These are phyloP conservation scores for Heterochromis multidens DNA, from an alignment of 2,113 vertebrate species.

Conservation along the genomic window DNA sequence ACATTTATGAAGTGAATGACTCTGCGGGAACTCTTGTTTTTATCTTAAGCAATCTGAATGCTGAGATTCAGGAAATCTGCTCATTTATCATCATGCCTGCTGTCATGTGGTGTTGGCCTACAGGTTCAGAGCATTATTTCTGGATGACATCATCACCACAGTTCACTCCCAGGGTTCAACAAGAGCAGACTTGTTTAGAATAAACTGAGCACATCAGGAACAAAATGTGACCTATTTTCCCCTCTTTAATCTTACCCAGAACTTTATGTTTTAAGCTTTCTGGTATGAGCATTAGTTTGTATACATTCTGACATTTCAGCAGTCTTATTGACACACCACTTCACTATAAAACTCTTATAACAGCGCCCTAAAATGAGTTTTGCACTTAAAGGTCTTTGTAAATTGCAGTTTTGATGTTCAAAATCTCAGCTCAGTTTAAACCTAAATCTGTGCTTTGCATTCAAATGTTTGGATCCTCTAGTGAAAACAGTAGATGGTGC, in stretches of 20 bases:
- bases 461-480: neutral
- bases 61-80: neutral
- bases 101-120: neutral
- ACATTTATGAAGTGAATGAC: neutral
- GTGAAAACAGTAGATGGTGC: conserved; percentile 22
- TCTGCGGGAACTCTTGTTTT: neutral
- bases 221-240: neutral
- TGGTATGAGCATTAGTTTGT: neutral
- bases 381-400: rapidly evolving
- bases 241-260: neutral
- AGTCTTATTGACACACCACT: neutral
- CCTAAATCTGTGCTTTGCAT: neutral
- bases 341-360: neutral
- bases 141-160: neutral
- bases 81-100: neutral
- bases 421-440: neutral
- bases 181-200: neutral
- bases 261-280: neutral
- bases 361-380: neutral
- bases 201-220: neutral
- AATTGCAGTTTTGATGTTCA: neutral
- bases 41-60: neutral
- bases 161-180: neutral
- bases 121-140: neutral
- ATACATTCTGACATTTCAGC: neutral